Percentiles rank a stretch among this genome's conserved stretches.
These are phyloP conservation scores for Ammodramus savannarum DNA, from an alignment of 2,113 vertebrate genomes.

Conservation along the genomic window DNA sequence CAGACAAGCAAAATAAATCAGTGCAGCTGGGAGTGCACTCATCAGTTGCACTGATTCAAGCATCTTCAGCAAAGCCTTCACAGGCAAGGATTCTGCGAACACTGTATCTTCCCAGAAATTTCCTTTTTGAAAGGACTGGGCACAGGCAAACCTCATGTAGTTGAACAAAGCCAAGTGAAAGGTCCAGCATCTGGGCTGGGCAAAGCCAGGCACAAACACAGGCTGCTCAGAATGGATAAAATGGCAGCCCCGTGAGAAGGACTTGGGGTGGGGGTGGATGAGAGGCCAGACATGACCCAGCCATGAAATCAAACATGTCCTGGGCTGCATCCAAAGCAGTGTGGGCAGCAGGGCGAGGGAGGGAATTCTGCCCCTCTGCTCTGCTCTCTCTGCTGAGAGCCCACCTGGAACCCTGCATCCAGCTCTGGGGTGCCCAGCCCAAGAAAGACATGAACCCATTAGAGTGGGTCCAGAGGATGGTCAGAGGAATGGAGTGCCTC, in stretches of 20 bases:
- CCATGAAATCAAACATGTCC: fast-evolving
- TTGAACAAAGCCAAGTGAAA: background rate
- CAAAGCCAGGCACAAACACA: background rate
- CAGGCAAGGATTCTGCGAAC: background rate
- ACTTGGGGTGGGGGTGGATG: background rate
- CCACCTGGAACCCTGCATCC: fast-evolving
- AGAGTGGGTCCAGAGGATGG: background rate
- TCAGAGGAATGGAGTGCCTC: background rate
- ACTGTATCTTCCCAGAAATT: background rate
- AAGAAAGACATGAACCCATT: fast-evolving
- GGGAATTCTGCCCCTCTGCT: background rate
- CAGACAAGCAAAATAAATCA: background rate
- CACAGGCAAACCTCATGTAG: background rate
- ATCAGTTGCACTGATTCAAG: background rate
- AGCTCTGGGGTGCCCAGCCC: no score
- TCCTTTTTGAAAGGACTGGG: background rate
- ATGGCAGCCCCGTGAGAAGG: background rate
- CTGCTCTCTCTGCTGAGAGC: background rate
- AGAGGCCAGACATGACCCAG: background rate
- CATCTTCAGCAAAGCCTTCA: background rate
- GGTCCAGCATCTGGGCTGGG: background rate
- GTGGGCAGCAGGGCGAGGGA: background rate
- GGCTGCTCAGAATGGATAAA: background rate
- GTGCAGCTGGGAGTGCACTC: background rate
- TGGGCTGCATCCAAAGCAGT: background rate